These are phyloP conservation scores for Hydropotes inermis DNA, from an alignment of 2,113 vertebrate species.

Conservation along the genomic window DNA sequence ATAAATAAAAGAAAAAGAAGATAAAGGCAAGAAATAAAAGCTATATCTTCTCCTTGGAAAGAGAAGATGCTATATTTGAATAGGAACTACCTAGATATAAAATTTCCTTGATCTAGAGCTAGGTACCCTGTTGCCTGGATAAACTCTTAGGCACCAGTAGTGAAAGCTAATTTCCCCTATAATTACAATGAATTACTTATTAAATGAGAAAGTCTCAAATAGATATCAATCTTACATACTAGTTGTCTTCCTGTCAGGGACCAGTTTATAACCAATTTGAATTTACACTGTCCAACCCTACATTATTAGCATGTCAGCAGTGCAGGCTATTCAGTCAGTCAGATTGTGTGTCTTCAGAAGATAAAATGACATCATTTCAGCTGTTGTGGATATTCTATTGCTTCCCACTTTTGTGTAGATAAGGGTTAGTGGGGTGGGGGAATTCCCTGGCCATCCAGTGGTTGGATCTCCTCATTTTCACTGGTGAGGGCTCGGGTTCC, in stretches of 20 bases:
- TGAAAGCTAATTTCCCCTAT: conserved; percentile 80
- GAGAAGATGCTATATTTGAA: conserved; percentile 67
- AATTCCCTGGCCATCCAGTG: neutral
- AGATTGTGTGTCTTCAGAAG: neutral
- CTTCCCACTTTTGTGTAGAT: conserved; percentile 28
- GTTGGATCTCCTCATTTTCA: neutral
- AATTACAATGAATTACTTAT: conserved; percentile 77
- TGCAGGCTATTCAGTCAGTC: conserved; percentile 49
- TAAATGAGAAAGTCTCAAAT: conserved; percentile 63
- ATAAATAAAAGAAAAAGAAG: neutral
- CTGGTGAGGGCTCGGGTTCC: neutral
- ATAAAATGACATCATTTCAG: conserved; percentile 62
- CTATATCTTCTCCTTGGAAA: conserved; percentile 51
- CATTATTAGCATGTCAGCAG: conserved; percentile 65
- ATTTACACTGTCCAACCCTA: conserved; percentile 41
- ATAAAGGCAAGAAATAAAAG: conserved; percentile 63
- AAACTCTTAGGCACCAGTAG: conserved; percentile 69
- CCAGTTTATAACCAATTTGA: conserved; percentile 46
- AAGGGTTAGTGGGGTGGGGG: conserved; percentile 22
- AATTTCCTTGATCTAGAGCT: conserved; percentile 66
- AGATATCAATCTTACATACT: conserved; percentile 47
- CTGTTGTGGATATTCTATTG: conserved; percentile 46
- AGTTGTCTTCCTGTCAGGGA: conserved; percentile 52
- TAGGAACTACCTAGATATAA: conserved; percentile 72
- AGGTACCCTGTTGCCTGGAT: conserved; percentile 60